Conservation (phyloP, 2,113 vertebrate genomes). For the Charadrius vociferus region DNA sequence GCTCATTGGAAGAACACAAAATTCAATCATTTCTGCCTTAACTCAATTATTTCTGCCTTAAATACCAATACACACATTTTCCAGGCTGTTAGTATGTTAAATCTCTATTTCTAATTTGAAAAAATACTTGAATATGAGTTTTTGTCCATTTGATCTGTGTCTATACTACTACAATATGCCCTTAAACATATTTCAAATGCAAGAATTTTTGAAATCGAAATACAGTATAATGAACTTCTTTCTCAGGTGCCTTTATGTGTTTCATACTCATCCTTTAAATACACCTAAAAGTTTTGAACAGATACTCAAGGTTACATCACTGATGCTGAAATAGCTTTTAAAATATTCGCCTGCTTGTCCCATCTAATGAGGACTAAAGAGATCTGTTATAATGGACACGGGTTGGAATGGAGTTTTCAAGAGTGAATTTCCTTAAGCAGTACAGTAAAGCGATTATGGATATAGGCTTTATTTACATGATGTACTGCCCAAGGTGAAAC, state of each 20-base stretch:
- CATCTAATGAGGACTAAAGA: neutral
- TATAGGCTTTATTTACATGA: constrained; percentile 60
- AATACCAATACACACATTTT: neutral
- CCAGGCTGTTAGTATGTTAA: neutral
- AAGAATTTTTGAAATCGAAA: neutral
- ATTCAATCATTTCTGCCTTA: neutral
- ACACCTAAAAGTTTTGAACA: neutral
- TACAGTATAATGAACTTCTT: neutral
- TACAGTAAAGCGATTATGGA: neutral
- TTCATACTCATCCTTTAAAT: neutral
- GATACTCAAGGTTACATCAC: neutral
- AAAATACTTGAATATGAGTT: neutral
- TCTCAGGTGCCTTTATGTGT: neutral
- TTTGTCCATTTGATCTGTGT: neutral
- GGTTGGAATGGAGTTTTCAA: neutral
- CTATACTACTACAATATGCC: neutral
- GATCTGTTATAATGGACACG: neutral
- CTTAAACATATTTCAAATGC: neutral
- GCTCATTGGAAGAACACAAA: neutral
- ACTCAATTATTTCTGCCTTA: neutral
- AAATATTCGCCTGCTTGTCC: neutral
- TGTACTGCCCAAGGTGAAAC: constrained; percentile 56
- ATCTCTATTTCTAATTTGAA: neutral
- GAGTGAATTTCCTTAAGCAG: neutral
- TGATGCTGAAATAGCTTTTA: neutral